Evolutionary conservation across 2,888 invertebrate genomes (phyloP), one percentile per base, ranked within the genome.

Genomic region (Chrysina gloriosa): DNA sequence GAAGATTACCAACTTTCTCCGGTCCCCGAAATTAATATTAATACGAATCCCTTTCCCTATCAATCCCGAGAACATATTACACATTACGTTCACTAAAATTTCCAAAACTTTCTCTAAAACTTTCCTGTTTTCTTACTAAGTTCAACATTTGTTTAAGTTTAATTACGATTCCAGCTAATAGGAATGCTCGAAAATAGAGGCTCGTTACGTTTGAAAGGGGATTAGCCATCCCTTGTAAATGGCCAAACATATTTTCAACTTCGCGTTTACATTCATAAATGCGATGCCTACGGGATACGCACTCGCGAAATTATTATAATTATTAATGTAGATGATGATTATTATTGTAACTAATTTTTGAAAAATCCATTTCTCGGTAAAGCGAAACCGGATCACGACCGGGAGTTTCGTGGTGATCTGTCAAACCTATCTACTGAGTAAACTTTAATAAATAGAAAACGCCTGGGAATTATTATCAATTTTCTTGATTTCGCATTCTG

Each of bases 401-500:
- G n/a, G n/a, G n/a, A n/a, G n/a, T n/a, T n/a, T n/a, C n/a, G n/a
- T n/a, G n/a, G n/a, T 16, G 52, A 52, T 52, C 19, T 27, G 1
- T 11, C 16, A 16, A 14, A 29, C 11, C 11, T 29, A 56, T 23
- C 39, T 36, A n/a, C n/a, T 56, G 29, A 19, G 29, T 56, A 56
- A 39, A 56, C 19, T n/a, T n/a, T 36, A 21, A 31, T 42, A 42
- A 39, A 56, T 56, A 39, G 21, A 19, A 16, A 56, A 21, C 6
- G 56, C 3, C 11, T 34, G 34, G n/a, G 23, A 56, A 56, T 56
- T 34, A n/a, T n/a, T n/a, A 39, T 39, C 36, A 56, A 56, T 56
- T 56, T 56, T 56, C 56, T 56, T 56, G 23, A 39, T 39, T 56
- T 39, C 36, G 56, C 36, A 56, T 56, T 56, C 56, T 21, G 56